These are phyloP conservation scores for Rutilus rutilus DNA, from an alignment of 2,113 vertebrate species.

Conservation along the genomic window DNA sequence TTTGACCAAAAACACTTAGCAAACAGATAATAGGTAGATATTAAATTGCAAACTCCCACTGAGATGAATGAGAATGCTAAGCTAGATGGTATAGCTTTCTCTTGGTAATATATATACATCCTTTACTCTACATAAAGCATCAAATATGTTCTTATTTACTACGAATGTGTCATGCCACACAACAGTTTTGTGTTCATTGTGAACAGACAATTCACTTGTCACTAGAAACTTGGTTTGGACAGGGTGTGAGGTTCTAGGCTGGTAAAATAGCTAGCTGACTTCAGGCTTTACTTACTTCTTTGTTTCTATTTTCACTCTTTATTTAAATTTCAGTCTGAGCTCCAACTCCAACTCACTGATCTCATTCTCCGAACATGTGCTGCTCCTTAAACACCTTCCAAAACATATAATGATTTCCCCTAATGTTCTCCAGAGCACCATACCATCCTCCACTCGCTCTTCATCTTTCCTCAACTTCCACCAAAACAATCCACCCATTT, in stretches of 20 bases:
- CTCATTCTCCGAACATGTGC: conserved; percentile 6
- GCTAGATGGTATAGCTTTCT: no score
- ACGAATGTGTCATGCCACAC: background rate
- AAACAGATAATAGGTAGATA: no score
- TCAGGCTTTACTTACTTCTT: background rate
- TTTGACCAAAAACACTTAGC: no score
- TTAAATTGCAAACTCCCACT: no score
- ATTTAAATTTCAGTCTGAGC: background rate
- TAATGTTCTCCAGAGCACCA: conserved; percentile 36
- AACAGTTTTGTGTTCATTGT: background rate
- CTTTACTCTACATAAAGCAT: no score
- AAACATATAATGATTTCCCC: conserved; percentile 29
- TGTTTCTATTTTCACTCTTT: background rate
- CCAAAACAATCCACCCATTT: background rate
- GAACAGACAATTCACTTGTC: background rate
- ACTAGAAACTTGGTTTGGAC: background rate
- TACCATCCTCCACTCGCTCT: background rate
- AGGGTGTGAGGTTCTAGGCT: background rate
- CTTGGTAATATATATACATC: no score
- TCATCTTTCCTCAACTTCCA: background rate
- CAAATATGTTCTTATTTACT: background rate
- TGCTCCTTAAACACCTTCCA: conserved; percentile 34
- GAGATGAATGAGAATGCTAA: no score
- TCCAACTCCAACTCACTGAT: conserved; percentile 26
- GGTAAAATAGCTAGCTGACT: background rate